Evolutionary conservation across 1,140 invertebrate species (phyloP), one percentile per base, ranked within the genome.

Genomic region (Centruroides sculpturatus): DNA sequence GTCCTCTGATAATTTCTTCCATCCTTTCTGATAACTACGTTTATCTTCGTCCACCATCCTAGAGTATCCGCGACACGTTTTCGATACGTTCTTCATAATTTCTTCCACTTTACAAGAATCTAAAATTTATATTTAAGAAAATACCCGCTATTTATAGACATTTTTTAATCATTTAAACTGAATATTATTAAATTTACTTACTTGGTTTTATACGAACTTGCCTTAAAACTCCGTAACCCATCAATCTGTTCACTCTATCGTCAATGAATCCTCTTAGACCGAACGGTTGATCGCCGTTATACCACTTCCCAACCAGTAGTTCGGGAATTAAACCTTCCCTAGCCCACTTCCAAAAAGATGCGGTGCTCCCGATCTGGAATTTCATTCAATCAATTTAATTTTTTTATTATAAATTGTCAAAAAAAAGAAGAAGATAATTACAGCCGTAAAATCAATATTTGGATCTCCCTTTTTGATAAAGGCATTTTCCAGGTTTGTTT

Each of bases 171-270:
- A 41, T 41, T 41, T 41, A 1, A 6, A 41, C 8, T 0, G 8
- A 41, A 41, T 41, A 41, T 41, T 3, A 3, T 8, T 3, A 41
- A 41, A 41, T 41, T 41, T 41, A 63, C 66, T 60, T 61, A 67
- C 66, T 66, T 65, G 67, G 66, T 63, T 66, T 71, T 2, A 74
- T 67, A 61, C 79, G 67, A 3, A 77, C 69, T 69, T 80, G 78
- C 62, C 79, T 68, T 59, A 81, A 70, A 13, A 76, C 72, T 12
- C 73, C 78, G 67, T 79, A 79, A 23, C 79, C 79, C 74, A 81
- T 76, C 12, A 81, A 73, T 59, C 79, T 68, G 12, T 76, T 77
- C 9, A 74, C 73, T 59, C 75, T 72, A 67, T 81, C 79, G 64
- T 73, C 71, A 5, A 80, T 67, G 64, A 76, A 81, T 5, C 79